Evolutionary conservation across 2,113 vertebrate species (phyloP).

Genomic region (Brachionichthys hirsutus): DNA sequence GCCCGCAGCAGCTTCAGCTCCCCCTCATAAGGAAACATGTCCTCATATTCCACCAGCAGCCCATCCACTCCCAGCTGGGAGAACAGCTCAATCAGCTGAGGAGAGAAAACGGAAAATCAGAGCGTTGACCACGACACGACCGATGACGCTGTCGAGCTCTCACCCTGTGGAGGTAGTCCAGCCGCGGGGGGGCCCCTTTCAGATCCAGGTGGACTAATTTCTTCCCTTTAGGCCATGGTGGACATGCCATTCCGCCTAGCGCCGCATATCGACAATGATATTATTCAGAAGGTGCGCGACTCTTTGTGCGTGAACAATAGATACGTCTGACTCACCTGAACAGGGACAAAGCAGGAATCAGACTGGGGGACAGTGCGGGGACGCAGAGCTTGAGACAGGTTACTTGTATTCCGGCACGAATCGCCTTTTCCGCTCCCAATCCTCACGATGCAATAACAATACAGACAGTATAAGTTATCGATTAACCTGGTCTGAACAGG

Average conservation of each 20-base stretch:
- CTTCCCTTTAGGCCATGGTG: slow-evolving; percentile 71
- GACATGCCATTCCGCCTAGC: slow-evolving; percentile 52
- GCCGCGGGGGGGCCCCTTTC: slow-evolving; percentile 88
- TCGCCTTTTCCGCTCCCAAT: not conserved
- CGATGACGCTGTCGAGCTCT: not conserved
- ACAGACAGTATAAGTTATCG: slow-evolving; percentile 17
- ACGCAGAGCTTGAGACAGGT: not conserved
- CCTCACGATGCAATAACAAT: not conserved
- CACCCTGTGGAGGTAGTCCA: slow-evolving; percentile 83
- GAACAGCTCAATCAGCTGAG: slow-evolving; percentile 86
- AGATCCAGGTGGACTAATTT: slow-evolving; percentile 89
- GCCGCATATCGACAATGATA: not conserved
- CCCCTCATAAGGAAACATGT: slow-evolving; percentile 91
- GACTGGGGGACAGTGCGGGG: no score
- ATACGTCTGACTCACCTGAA: slow-evolving; percentile 18
- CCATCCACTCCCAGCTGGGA: slow-evolving; percentile 84
- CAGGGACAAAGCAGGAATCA: no score
- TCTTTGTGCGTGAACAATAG: not conserved
- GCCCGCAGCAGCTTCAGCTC: slow-evolving; percentile 80
- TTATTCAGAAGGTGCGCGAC: not conserved
- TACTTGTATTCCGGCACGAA: not conserved
- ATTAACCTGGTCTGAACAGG: slow-evolving; percentile 21
- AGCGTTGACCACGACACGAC: not conserved
- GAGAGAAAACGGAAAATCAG: not conserved
- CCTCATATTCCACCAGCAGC: slow-evolving; percentile 93